Base-by-base conservation (phyloP, 1,140 invertebrate species). In the Saccostrea cuccullata region DNA sequence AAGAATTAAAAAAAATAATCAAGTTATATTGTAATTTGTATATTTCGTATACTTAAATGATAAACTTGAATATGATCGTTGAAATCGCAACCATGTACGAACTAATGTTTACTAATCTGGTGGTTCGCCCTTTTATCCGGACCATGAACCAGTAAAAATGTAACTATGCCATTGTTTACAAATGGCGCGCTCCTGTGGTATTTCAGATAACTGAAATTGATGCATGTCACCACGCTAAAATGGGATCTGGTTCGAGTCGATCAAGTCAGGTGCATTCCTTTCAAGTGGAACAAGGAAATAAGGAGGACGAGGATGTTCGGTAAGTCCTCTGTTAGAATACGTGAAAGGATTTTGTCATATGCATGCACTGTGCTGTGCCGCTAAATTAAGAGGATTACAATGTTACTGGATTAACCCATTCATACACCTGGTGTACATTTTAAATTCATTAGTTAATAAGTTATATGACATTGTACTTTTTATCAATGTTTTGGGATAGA, bases 251-350 rank as follows among this genome's bases (percentile, higher is more conserved):
- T 56, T 73, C 84, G 0, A 90, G 89, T 88, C 67, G 87, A 84
- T 90, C 89, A 13, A 90, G 89, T 70, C 89, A 90, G 84, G 89
- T 90, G 20, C 89, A 90, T 58, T 85, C 89, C n/a, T 87, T 90
- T 83, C 89, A 90, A 58, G 67, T 47, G 23, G 89, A 90, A 55
- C 60, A 82, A 36, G 86, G 60, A 15, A 47, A 60, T 23, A 82
- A 84, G 26, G 26, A 60, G 23, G 17, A 8, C n/a, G 30, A 85
- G 4, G 84, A 85, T 64, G 58, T 84, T 55, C 40, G 82, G 82
- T 84, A 84, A 84, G 55, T 55, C 13, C 17, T 23, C 82, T 20
- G 13, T 20, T 36, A 13, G 13, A 82, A 23, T 5, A 20, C 4
- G 17, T 64, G 15, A n/a, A 20, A 20, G 58, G 17, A 20, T 64